Percentiles rank a stretch among this genome's conserved stretches.
phyloP scores from a whole-genome alignment of 2,888 invertebrate species.

The Leucophenga montana region DNA sequence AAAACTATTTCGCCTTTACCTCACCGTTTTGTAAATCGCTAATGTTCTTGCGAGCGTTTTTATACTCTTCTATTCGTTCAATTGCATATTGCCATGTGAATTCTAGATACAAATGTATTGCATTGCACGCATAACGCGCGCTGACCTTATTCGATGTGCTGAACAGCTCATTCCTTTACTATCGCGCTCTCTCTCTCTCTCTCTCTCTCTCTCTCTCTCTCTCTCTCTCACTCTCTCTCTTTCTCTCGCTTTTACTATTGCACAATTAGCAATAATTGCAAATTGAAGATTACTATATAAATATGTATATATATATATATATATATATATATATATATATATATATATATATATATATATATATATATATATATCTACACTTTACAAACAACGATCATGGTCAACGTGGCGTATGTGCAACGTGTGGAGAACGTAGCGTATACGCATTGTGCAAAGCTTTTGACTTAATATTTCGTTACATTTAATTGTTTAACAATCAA shows the following conservation, averaged over 20 bases:
- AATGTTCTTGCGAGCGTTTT: too few relatives aligned
- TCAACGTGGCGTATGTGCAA: too few relatives aligned
- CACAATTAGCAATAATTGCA: constrained; percentile 13
- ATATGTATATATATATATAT: background rate
- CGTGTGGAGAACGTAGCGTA: background rate
- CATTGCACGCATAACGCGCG: background rate
- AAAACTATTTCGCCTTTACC: too few relatives aligned
- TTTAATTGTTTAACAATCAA: constrained; percentile 18
- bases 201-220: background rate
- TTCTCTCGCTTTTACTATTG: background rate
- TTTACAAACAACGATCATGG: too few relatives aligned
- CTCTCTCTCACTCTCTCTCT: background rate
- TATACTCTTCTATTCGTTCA: too few relatives aligned
- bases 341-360: too few relatives aligned
- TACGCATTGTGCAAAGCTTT: constrained; percentile 5
- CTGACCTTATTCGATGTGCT: constrained; percentile 3
- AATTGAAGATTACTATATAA: constrained; percentile 5
- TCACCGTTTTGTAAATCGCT: too few relatives aligned
- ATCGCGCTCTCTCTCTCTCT: background rate
- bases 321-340: too few relatives aligned
- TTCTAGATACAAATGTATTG: background rate
- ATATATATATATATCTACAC: too few relatives aligned
- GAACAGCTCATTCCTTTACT: background rate
- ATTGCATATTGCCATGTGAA: constrained; percentile 1
- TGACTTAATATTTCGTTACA: too few relatives aligned